These are phyloP conservation scores for Romanomermis culicivorax DNA, from an alignment of 2,888 invertebrate species.

Conservation along the genomic window DNA sequence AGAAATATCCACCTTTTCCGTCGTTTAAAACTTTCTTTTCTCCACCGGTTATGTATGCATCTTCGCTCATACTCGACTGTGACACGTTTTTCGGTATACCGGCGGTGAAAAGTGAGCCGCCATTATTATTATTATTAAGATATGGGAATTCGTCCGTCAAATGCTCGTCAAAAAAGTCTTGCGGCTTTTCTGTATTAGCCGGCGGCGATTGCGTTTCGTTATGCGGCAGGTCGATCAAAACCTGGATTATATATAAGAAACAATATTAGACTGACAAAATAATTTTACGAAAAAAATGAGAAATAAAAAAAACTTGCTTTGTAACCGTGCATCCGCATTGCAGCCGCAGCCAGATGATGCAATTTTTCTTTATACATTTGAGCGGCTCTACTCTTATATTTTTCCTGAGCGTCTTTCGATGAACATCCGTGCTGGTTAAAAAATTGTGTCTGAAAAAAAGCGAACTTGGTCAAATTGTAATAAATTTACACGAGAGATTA, in stretches of 20 bases:
- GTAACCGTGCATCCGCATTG: constrained; percentile 63
- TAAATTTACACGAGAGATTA: no score
- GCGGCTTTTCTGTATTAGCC: constrained; percentile 41
- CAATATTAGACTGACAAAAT: background rate
- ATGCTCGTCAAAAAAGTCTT: constrained; percentile 73
- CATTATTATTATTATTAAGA: no score
- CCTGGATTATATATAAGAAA: constrained; percentile 1
- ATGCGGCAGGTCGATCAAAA: constrained; percentile 9
- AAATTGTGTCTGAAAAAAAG: constrained; percentile 50
- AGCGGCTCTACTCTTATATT: constrained; percentile 86
- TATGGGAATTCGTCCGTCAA: constrained; percentile 16
- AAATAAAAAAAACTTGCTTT: constrained; percentile 43
- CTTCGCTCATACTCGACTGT: constrained; percentile 4
- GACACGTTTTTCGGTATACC: constrained; percentile 2
- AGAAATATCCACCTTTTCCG: background rate
- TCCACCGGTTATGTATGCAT: background rate
- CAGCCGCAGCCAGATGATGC: constrained; percentile 53
- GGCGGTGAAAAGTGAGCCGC: no score
- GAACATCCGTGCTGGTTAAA: constrained; percentile 80
- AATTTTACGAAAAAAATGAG: background rate
- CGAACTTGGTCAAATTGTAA: constrained; percentile 2
- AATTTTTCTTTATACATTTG: constrained; percentile 78
- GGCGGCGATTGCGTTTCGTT: constrained; percentile 30
- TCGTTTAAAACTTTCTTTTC: background rate
- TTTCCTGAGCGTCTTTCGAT: constrained; percentile 77